These are phyloP conservation scores for Nannospalax galili DNA, from an alignment of 2,113 vertebrate genomes.

Conservation along the genomic window DNA sequence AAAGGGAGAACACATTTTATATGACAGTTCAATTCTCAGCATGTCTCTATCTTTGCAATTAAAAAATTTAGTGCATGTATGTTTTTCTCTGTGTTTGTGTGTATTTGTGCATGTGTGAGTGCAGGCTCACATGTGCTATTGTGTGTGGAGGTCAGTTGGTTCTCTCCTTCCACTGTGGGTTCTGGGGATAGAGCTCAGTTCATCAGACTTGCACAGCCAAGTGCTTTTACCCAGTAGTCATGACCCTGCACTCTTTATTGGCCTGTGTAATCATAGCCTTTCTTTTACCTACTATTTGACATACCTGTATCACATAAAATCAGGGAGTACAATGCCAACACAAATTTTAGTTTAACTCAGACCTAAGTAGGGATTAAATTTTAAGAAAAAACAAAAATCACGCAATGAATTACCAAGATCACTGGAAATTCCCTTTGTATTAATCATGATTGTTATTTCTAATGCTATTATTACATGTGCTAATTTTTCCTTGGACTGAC, in stretches of 20 bases:
- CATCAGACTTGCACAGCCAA: too few species aligned
- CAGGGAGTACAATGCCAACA: not conserved
- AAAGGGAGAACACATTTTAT: not conserved
- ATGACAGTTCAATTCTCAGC: not conserved
- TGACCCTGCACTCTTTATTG: not conserved
- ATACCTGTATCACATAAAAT: not conserved
- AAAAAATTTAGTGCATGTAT: not conserved
- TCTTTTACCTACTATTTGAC: not conserved
- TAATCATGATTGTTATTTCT: not conserved
- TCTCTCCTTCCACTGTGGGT: not conserved
- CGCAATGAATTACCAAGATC: not conserved
- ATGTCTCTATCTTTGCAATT: not conserved
- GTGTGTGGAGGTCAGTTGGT: not conserved
- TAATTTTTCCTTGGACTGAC: not conserved
- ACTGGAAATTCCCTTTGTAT: not conserved
- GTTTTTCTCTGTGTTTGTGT: not conserved
- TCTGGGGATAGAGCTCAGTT: too few species aligned
- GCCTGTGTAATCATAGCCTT: not conserved
- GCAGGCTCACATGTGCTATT: too few species aligned
- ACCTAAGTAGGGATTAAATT: not conserved
- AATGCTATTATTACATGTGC: not conserved
- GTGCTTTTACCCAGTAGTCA: too few species aligned
- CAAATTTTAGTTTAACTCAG: not conserved
- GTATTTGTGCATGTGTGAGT: too few species aligned
- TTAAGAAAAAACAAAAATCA: not conserved